Percentiles rank a stretch among this genome's conserved stretches.
These are phyloP conservation scores for Tautogolabrus adspersus DNA, from an alignment of 2,113 vertebrate genomes.

Conservation along the genomic window DNA sequence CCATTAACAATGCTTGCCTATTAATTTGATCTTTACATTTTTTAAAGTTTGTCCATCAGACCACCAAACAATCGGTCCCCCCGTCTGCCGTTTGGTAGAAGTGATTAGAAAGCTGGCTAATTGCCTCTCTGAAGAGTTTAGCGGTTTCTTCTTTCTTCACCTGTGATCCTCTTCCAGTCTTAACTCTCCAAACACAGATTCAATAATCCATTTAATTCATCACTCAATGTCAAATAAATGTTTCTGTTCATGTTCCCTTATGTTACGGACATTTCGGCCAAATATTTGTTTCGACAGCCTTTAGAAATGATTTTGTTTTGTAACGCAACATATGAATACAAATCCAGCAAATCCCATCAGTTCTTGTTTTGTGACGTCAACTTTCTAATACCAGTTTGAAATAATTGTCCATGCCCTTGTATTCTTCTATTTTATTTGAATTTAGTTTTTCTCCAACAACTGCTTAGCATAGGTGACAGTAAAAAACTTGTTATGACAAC, in stretches of 20 bases:
- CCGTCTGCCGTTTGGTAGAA: constrained; percentile 59
- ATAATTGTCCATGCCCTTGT: too few species aligned
- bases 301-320: too few species aligned
- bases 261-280: neutral
- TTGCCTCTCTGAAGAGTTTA: constrained; percentile 71
- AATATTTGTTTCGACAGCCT: neutral
- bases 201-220: constrained; percentile 31
- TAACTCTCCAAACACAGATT: constrained; percentile 20
- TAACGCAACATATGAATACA: too few species aligned
- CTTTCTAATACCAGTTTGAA: too few species aligned
- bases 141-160: constrained; percentile 39
- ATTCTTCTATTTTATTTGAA: too few species aligned
- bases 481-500: too few species aligned
- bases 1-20: constrained; percentile 77
- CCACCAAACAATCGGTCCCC: constrained; percentile 64
- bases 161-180: constrained; percentile 21
- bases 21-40: constrained; percentile 80
- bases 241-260: neutral
- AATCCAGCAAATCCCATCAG: too few species aligned
- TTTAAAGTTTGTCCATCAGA: constrained; percentile 79
- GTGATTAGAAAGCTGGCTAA: constrained; percentile 76
- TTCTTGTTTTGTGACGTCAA: too few species aligned
- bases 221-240: neutral
- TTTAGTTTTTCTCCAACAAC: too few species aligned
- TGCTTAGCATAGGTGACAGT: too few species aligned